phyloP scores from a whole-genome alignment of 2,888 invertebrate species.

The Nebria brevicollis region DNA sequence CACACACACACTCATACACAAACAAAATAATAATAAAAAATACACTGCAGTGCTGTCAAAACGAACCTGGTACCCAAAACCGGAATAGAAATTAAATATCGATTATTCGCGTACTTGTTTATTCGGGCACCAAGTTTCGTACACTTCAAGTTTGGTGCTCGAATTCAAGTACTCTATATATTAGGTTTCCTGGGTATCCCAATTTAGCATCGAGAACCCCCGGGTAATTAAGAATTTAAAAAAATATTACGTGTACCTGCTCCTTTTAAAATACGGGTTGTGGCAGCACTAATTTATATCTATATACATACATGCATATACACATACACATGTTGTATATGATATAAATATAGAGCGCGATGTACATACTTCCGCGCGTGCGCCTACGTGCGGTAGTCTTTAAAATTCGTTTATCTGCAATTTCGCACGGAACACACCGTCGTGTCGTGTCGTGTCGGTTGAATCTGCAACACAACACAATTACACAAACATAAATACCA shows the following conservation, averaged over 20 bases:
- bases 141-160: not conserved
- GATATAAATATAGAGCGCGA: not conserved
- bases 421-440: slow-evolving; percentile 61
- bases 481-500: not conserved
- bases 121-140: not conserved
- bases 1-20: too few species aligned
- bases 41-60: not conserved
- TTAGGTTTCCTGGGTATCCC: not conserved
- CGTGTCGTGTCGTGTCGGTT: slow-evolving; percentile 13
- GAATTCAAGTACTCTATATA: not conserved
- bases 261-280: not conserved
- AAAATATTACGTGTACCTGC: not conserved
- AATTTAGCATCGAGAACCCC: not conserved
- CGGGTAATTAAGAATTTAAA: not conserved
- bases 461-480: not conserved
- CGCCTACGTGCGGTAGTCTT: slow-evolving; percentile 63
- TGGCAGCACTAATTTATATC: not conserved
- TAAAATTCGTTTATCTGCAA: slow-evolving; percentile 71
- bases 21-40: not conserved
- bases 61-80: not conserved
- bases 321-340: not conserved
- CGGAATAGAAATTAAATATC: not conserved
- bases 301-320: not conserved
- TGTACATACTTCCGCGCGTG: slow-evolving; percentile 14
- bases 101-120: not conserved